These are phyloP conservation scores for Rhingia campestris DNA, from an alignment of 2,888 invertebrate species.

Conservation along the genomic window DNA sequence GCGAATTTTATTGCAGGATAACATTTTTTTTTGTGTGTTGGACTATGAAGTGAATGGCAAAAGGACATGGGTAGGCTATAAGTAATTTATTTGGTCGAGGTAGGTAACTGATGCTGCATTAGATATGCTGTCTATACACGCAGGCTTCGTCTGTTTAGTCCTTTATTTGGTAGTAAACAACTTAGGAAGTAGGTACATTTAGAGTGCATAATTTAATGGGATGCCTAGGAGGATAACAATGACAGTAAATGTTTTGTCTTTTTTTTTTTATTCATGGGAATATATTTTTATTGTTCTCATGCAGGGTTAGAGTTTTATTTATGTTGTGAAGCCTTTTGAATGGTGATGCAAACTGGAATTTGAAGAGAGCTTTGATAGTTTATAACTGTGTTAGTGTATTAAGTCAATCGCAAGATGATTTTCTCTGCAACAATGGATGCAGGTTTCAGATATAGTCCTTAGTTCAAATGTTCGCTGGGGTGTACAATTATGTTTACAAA, in stretches of 20 bases:
- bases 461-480: too few species aligned
- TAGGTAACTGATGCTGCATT: constrained; percentile 62
- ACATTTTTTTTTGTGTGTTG: constrained; percentile 23
- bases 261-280: neutral
- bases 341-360: too few species aligned
- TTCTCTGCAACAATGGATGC: too few species aligned
- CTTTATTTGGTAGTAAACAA: constrained; percentile 43
- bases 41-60: constrained; percentile 53
- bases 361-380: too few species aligned
- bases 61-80: constrained; percentile 58
- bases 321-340: too few species aligned
- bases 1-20: constrained; percentile 59
- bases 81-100: constrained; percentile 66
- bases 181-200: constrained; percentile 43
- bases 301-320: neutral
- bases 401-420: too few species aligned
- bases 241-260: constrained; percentile 43
- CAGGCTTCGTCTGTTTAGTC: neutral
- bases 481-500: too few species aligned
- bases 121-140: constrained; percentile 56
- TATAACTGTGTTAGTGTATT: too few species aligned
- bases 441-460: too few species aligned
- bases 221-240: constrained; percentile 39
- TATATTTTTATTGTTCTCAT: neutral
- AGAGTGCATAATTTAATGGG: constrained; percentile 55